A percentile compares a stretch with the other conserved stretches of the same genome.
phyloP scores from a whole-genome alignment of 1,140 invertebrate genomes.

The Drosophila oshimai region DNA sequence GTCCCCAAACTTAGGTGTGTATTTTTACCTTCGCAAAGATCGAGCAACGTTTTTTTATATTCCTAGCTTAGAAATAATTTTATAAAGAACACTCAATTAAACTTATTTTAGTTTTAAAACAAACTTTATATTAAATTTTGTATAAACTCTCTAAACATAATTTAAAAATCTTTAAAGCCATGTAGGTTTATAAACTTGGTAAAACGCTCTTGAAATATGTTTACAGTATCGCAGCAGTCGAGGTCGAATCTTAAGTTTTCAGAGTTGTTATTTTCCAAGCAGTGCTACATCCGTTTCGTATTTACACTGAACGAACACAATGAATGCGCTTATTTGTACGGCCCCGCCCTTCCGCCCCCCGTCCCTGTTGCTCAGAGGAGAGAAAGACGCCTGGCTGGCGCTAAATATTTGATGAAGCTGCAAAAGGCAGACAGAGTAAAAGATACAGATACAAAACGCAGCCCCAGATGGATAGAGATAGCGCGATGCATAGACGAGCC shows the following conservation, averaged over 20 bases:
- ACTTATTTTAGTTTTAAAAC: too few relatives aligned
- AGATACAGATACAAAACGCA: conserved; percentile 29
- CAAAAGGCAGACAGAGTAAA: conserved; percentile 30
- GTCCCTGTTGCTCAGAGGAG: not conserved
- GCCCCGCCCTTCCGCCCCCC: not conserved
- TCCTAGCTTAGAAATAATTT: too few relatives aligned
- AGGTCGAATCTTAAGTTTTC: not conserved
- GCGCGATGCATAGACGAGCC: conserved; percentile 31
- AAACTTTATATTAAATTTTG: too few relatives aligned
- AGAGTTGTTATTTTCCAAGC: conserved; percentile 55
- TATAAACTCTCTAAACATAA: too few relatives aligned
- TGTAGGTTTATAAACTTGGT: too few relatives aligned
- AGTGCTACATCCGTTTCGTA: conserved; percentile 70
- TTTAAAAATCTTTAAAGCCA: too few relatives aligned
- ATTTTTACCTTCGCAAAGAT: too few relatives aligned
- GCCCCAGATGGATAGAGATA: conserved; percentile 14
- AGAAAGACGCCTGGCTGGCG: conserved; percentile 49
- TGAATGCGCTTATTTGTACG: conserved; percentile 55
- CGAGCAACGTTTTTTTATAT: too few relatives aligned
- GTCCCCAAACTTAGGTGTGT: too few relatives aligned
- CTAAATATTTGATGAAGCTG: conserved; percentile 79
- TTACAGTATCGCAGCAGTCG: conserved; percentile 20
- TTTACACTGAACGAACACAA: conserved; percentile 76
- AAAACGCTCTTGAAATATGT: not conserved
- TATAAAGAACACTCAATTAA: too few relatives aligned